Percentiles rank a stretch among this genome's conserved stretches.
Evolutionary conservation across 2,888 invertebrate species (phyloP).

Genomic region (Globia sparganii): DNA sequence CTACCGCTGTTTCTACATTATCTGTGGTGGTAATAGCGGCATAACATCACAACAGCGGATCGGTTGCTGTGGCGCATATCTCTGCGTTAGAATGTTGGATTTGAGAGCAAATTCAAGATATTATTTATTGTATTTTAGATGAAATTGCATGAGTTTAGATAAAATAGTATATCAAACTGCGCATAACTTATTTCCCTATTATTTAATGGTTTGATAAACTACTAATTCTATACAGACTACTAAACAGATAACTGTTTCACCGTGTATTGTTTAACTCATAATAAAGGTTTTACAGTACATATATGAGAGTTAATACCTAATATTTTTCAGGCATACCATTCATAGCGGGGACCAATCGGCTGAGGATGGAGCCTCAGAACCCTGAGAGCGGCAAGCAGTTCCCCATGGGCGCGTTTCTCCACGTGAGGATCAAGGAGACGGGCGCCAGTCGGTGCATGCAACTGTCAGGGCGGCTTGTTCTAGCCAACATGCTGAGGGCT

Average conservation of each 20-base stretch:
- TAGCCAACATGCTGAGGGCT: slow-evolving; percentile 80
- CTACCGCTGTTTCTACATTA: no score
- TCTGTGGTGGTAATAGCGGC: no score
- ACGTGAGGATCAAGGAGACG: slow-evolving; percentile 71
- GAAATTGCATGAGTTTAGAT: no score
- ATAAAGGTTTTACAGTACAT: neutral
- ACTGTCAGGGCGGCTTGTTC: slow-evolving; percentile 77
- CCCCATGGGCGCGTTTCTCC: slow-evolving; percentile 67
- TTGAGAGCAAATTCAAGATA: neutral
- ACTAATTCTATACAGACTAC: neutral
- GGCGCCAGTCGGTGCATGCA: slow-evolving; percentile 74
- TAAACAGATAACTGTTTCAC: no score
- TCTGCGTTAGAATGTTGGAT: no score
- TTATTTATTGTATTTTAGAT: neutral
- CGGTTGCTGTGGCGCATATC: no score
- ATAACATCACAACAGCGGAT: no score
- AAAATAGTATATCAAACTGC: neutral
- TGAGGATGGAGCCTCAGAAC: slow-evolving; percentile 72
- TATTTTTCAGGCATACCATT: slow-evolving; percentile 77
- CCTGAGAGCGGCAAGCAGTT: slow-evolving; percentile 37
- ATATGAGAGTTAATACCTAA: neutral
- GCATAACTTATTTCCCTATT: neutral
- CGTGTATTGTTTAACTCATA: neutral
- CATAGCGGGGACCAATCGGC: slow-evolving; percentile 69
- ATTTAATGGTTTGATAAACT: neutral